Evolutionary conservation across 2,113 vertebrate genomes (phyloP), one percentile per base, ranked within the genome.

Genomic region (Nanorana parkeri): DNA sequence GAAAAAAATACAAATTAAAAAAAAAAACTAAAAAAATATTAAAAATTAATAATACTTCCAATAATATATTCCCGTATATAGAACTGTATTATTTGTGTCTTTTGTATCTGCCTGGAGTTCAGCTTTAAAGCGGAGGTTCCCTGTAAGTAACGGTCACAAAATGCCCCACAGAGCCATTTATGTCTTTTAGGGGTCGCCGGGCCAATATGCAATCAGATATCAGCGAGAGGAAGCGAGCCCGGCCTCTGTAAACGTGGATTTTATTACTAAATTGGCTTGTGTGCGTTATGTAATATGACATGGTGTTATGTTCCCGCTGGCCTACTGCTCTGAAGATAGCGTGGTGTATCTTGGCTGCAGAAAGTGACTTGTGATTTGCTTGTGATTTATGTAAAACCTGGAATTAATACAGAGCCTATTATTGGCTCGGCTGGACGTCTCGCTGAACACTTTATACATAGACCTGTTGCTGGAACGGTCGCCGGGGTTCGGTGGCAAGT

Each of bases 381-480:
- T 36, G 23, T 75, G 78, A 80, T 80, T 80, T 80, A 80, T 80
- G 55, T 24, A 80, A 80, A 80, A 63, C 55, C 67, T 80, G 78
- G 78, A 80, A 81, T 61, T 51, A n/a, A 54, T 65, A 64, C 68
- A 72, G 41, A 55, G 23, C 26, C 41, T 73, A 65, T 81, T 81
- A 72, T 55, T 65, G 68, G 56, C 79, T 73, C 68, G 17, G 78
- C 55, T 13, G 78, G 78, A 60, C 16, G 77, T 23, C 54, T 60
- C 5, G 16, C 23, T 15, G 7, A 28, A 13, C 76, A 52, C 32
- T 71, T 80, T 52, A 80, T 52, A 71, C 67, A 71, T 52, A 71
- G 78, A 71, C 67, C 76, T 66, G 78, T 80, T 71, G 68, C 24
- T 71, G 78, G 78, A 80, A 69, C 51, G 29, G 52, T 29, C 66